phyloP scores from a whole-genome alignment of 2,888 invertebrate genomes.

The Salticus scenicus region DNA sequence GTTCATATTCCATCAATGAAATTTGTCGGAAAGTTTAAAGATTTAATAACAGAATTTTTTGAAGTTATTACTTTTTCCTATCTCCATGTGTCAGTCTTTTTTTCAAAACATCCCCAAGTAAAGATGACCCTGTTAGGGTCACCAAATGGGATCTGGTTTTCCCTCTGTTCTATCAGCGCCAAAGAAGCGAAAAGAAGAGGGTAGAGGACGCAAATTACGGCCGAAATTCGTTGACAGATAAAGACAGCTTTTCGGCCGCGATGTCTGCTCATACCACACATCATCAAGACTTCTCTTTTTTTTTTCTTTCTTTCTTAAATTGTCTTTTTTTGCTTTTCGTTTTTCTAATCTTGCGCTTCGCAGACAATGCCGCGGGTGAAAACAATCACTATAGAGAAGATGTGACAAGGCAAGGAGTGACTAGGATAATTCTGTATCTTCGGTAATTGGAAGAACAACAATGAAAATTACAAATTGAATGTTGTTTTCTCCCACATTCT shows the following conservation, averaged over 20 bases:
- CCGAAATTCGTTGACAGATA: conserved; percentile 38
- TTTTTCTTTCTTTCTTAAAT: no score
- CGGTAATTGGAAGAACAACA: background rate
- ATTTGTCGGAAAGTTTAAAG: no score
- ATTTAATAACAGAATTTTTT: no score
- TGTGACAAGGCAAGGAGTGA: background rate
- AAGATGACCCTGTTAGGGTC: conserved; percentile 11
- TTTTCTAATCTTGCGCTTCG: background rate
- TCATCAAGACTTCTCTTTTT: conserved; percentile 17
- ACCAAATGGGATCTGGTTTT: conserved; percentile 35
- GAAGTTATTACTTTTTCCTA: no score
- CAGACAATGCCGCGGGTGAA: conserved; percentile 22
- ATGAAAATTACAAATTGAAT: background rate
- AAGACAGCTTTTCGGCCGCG: background rate
- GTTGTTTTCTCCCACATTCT: no score
- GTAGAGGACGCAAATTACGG: conserved; percentile 18
- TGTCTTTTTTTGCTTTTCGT: no score
- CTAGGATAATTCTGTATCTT: background rate
- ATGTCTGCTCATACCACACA: background rate
- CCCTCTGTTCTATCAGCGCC: conserved; percentile 19
- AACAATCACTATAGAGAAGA: background rate
- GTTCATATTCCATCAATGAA: no score
- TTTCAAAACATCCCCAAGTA: no score
- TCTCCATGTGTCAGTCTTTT: no score
- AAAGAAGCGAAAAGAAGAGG: background rate